Evolutionary conservation across 2,888 invertebrate species (phyloP), one percentile per base, ranked within the genome.

Genomic region (Chloroclysta siterata): DNA sequence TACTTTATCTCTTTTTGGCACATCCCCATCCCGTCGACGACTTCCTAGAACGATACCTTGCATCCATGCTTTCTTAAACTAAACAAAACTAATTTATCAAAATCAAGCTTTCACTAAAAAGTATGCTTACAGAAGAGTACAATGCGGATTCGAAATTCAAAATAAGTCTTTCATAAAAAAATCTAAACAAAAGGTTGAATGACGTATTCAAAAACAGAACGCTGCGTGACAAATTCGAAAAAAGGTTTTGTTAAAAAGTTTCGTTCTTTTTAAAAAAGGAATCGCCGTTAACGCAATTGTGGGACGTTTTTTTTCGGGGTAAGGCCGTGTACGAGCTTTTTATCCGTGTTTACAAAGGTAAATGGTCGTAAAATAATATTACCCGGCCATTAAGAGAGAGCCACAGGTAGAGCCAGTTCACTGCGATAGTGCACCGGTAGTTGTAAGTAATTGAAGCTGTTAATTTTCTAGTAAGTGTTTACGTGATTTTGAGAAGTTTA

Each of bases 1-100:
- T 93, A 93, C 93, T 93, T 93, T 93, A 93, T 93, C 93, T 93
- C 93, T 93, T 93, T 93, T 93, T 93, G 93, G 93, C 93, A 93
- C 93, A 92, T 93, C 90, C 93, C 90, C 89, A 88, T 89, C 87
- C 88, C 88, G 88, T 86, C 85, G 85, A 80, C 83, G 85, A 88
- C 88, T 92, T 92, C 90, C 89, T 88, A 85, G 87, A 90, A 90
- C 81, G 87, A 88, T 85, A 87, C 89, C 17, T 81, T 81, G 77
- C 78, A 81, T 79, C 17, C 83, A 81, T 81, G 84, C 84, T 90
- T 89, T 87, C 83, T 85, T 75, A 46, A 8, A 17, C 78, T 78
- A 66, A 66, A 63, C 51, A 63, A 60, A 62, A 67, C 17, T 69
- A 58, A 58, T 53, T 17, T 60, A 64, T 55, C n/a, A 29, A 61